Evolutionary conservation across 1,140 invertebrate genomes (phyloP).

Genomic region (Drosophila varians): DNA sequence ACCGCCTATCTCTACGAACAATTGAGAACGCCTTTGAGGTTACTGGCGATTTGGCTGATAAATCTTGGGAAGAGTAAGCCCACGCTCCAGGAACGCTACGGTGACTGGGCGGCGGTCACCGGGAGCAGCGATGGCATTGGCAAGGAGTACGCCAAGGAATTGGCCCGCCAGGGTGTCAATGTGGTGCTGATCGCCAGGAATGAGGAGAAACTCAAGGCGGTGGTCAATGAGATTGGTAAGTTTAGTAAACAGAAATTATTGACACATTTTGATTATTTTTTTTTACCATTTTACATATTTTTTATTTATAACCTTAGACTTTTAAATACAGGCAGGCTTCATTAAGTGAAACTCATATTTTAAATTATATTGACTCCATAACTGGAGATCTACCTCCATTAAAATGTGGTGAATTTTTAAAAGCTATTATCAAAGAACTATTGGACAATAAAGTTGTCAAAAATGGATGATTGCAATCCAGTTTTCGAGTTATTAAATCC

Average conservation of each 20-base stretch:
- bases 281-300: not conserved
- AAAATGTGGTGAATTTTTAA: too few species aligned
- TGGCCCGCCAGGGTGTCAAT: slow-evolving; percentile 91
- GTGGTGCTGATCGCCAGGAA: slow-evolving; percentile 93
- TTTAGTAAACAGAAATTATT: too few species aligned
- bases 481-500: not conserved
- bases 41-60: slow-evolving; percentile 22
- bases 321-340: not conserved
- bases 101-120: slow-evolving; percentile 87
- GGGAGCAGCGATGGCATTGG: slow-evolving; percentile 98
- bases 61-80: not conserved
- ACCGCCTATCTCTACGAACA: slow-evolving; percentile 62
- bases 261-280: not conserved
- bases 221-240: slow-evolving; percentile 90
- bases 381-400: too few species aligned
- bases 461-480: not conserved
- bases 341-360: not conserved
- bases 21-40: slow-evolving; percentile 45
- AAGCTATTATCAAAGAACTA: not conserved
- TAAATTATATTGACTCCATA: too few species aligned
- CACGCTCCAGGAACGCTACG: slow-evolving; percentile 51
- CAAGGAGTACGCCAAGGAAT: slow-evolving; percentile 92
- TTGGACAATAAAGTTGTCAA: not conserved
- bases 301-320: not conserved
- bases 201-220: slow-evolving; percentile 88